Percentiles rank a stretch among this genome's conserved stretches.
phyloP scores from a whole-genome alignment of 2,888 invertebrate genomes.

The Agonum fuliginosum region DNA sequence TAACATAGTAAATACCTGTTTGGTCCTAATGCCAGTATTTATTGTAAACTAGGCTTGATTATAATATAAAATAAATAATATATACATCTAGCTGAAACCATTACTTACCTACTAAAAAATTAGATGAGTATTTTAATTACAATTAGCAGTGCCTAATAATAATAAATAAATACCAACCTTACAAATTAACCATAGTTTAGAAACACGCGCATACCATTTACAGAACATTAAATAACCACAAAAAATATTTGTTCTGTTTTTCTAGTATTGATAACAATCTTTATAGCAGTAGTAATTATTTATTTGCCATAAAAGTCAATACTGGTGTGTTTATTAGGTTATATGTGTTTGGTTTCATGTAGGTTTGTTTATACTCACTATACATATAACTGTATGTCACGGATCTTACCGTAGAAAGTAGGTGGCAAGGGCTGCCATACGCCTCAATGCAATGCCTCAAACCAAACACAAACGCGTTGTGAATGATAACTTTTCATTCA shows the following conservation, averaged over 20 bases:
- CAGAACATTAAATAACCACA: no score
- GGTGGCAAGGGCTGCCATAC: slow-evolving; percentile 41
- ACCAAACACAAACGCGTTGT: background rate
- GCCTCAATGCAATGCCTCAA: background rate
- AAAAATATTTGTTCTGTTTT: background rate
- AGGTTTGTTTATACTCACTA: slow-evolving; percentile 16
- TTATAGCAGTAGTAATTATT: background rate
- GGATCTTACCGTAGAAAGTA: slow-evolving; percentile 42
- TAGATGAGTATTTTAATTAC: no score
- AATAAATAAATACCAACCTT: no score
- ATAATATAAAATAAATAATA: no score
- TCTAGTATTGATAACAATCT: background rate
- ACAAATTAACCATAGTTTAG: no score
- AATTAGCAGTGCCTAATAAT: no score
- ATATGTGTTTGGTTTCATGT: slow-evolving; percentile 3
- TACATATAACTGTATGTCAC: slow-evolving; percentile 28
- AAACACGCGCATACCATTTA: no score
- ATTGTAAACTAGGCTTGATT: no score
- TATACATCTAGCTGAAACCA: no score
- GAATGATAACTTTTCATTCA: slow-evolving; percentile 6
- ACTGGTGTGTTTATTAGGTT: slow-evolving; percentile 33
- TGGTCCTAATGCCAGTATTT: no score
- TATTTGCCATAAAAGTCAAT: slow-evolving; percentile 19
- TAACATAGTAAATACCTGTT: no score
- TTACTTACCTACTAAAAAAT: no score